phyloP scores from a whole-genome alignment of 2,113 vertebrate genomes.

The Poeciliopsis occidentalis region DNA sequence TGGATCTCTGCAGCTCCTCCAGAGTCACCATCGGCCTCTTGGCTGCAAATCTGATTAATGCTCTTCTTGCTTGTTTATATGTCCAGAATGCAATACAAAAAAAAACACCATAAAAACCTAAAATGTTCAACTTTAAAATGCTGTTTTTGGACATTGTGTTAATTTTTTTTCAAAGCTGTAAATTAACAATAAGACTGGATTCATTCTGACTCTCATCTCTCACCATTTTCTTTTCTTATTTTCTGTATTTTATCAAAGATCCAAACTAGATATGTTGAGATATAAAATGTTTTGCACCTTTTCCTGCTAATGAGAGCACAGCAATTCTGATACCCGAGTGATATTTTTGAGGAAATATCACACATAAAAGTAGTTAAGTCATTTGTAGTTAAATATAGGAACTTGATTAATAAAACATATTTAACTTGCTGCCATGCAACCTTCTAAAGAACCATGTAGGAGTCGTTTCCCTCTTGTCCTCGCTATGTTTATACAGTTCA shows the following conservation, averaged over 20 bases:
- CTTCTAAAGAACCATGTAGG: slow-evolving; percentile 15
- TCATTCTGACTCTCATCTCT: no score
- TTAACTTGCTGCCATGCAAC: not conserved
- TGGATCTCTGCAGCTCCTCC: no score
- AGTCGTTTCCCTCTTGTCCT: slow-evolving; percentile 22
- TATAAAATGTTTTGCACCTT: not conserved
- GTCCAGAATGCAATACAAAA: no score
- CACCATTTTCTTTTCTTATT: no score
- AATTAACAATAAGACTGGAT: not conserved
- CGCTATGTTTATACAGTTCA: slow-evolving; percentile 46
- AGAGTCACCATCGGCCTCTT: no score
- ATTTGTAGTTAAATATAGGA: slow-evolving; percentile 11
- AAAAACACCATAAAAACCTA: no score
- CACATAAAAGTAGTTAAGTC: slow-evolving; percentile 16
- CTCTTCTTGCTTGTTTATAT: no score
- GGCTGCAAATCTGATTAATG: no score
- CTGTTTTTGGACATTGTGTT: no score
- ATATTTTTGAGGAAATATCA: not conserved
- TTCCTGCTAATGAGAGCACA: not conserved
- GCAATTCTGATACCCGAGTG: not conserved
- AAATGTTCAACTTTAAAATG: no score
- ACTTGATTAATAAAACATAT: not conserved
- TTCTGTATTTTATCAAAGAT: no score
- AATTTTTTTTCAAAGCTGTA: not conserved
- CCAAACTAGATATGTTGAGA: not conserved